Base-by-base conservation (phyloP, 1,140 invertebrate genomes). In the Sminthurides bifidus region DNA sequence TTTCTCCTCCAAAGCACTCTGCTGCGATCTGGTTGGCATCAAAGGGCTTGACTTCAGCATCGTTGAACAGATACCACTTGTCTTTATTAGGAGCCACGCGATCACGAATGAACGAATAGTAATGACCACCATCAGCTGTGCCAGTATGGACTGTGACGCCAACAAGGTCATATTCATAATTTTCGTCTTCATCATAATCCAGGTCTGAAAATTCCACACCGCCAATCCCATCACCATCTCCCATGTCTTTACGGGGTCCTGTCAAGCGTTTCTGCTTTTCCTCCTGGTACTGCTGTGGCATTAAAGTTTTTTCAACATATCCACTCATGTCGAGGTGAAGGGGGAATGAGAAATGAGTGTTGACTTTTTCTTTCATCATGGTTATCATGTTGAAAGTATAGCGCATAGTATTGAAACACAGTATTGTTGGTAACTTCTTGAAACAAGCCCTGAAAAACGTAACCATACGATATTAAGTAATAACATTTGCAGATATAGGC, bases 381-480 rank as follows among this genome's bases (percentile, higher is more conserved):
- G 92, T 95, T 0, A 92, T 78, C 91, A 95, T 94, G 70, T 95
- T 95, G 68, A 95, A 96, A 0, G 91, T 92, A 64, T 95, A 96
- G n/a, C 92, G 77, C 91, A 96, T 93, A 0, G 92, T 96, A 69
- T 96, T 96, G 68, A 95, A 93, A 67, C 91, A 94, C 15, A 96
- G 71, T 58, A 95, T 93, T 53, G 87, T 82, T 0, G 92, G 92
- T 12, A 96, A 70, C 65, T 89, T 89, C 67, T 92, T 93, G 67
- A 95, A 94, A 71, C 92, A 95, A 0, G 91, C 91, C 46, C 91
- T 83, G 69, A 23, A 74, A 68, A 67, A 69, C 52, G n/a, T n/a
- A n/a, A n/a, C n/a, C 55, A 53, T 12, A 21, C 58, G 50, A 54
- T 60, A 48, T 37, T 55, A 15, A 30, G 26, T 49, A 26, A 1